Evolutionary conservation across 1,140 invertebrate genomes (phyloP).

Genomic region (Drosophila aff.): DNA sequence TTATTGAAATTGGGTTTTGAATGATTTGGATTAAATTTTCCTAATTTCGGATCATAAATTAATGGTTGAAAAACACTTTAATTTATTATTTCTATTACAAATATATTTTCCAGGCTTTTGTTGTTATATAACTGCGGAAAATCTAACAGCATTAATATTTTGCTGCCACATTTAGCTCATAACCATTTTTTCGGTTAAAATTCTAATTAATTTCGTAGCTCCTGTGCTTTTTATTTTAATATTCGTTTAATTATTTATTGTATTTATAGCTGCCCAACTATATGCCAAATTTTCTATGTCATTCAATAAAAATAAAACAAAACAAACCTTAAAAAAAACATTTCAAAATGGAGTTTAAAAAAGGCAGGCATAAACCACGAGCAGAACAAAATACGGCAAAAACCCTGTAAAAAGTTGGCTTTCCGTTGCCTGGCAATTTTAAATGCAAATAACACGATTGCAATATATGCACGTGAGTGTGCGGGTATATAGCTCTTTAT

Average conservation of each 20-base stretch:
- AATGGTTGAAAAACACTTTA: not conserved
- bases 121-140: not conserved
- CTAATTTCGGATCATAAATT: not conserved
- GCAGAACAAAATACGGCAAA: conserved; percentile 60
- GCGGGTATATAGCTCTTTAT: not conserved
- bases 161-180: not conserved
- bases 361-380: conserved; percentile 33
- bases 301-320: conserved; percentile 42
- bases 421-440: conserved; percentile 69
- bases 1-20: no score
- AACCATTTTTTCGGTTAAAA: not conserved
- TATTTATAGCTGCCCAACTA: not conserved
- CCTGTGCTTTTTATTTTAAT: not conserved
- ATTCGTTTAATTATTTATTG: conserved; percentile 8
- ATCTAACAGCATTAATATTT: not conserved
- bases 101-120: not conserved
- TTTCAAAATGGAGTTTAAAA: conserved; percentile 23
- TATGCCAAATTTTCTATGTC: conserved; percentile 9
- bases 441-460: conserved; percentile 64
- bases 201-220: conserved; percentile 13
- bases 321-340: conserved; percentile 43
- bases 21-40: not conserved
- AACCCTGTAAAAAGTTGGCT: conserved; percentile 58
- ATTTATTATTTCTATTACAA: not conserved
- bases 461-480: conserved; percentile 32